Conservation (phyloP, 1,140 invertebrate genomes). For the Radopholus similis region DNA sequence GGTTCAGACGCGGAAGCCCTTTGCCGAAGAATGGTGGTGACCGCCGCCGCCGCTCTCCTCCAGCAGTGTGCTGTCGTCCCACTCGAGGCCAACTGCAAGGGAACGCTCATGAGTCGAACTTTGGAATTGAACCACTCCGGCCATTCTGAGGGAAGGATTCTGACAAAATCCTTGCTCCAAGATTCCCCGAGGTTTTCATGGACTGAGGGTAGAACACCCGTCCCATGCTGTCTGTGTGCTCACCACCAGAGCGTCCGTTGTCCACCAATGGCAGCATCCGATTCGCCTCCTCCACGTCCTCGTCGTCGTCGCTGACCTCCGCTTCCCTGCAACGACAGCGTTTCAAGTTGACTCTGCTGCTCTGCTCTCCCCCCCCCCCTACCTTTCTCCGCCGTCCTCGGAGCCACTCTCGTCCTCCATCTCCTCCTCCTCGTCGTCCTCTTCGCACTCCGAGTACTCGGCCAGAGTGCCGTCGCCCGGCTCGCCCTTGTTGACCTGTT, state of each 20-base stretch:
- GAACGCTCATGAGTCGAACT: not conserved
- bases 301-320: conserved; percentile 44
- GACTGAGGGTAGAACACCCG: no score
- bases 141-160: no score
- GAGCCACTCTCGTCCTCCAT: conserved; percentile 46
- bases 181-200: no score
- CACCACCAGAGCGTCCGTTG: conserved; percentile 30
- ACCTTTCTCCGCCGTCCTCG: conserved; percentile 48
- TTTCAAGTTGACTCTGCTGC: not conserved
- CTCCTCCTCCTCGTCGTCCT: conserved; percentile 57
- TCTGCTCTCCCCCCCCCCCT: not conserved
- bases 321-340: conserved; percentile 6
- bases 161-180: no score
- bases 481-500: conserved; percentile 53
- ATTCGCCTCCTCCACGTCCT: conserved; percentile 46
- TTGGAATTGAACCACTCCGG: no score
- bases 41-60: not conserved
- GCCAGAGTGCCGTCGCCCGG: conserved; percentile 38
- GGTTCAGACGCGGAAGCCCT: no score
- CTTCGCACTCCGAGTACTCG: conserved; percentile 36
- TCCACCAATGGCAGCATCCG: conserved; percentile 34
- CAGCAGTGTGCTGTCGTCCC: conserved; percentile 48
- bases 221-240: not conserved
- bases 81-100: conserved; percentile 45
- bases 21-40: not conserved